Percentiles rank a stretch among this genome's conserved stretches.
These are phyloP conservation scores for Platycheirus rosarum DNA, from an alignment of 2,888 invertebrate genomes.

Conservation along the genomic window DNA sequence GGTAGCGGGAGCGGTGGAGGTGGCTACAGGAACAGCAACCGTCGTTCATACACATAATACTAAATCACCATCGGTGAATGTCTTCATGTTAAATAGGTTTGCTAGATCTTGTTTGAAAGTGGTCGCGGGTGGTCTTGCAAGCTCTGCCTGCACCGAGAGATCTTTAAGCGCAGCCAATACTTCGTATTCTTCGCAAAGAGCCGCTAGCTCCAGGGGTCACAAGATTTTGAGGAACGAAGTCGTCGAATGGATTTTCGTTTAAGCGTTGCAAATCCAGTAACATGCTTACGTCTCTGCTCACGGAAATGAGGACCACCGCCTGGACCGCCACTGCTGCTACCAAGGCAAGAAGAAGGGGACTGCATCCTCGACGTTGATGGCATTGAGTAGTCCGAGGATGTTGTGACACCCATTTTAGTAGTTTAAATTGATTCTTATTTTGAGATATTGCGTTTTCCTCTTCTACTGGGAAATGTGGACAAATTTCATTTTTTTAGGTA, in stretches of 20 bases:
- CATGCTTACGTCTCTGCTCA: constrained; percentile 87
- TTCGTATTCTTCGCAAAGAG: too few relatives aligned
- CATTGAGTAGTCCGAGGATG: constrained; percentile 81
- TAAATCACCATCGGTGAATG: constrained; percentile 95
- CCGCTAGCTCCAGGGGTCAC: constrained; percentile 93
- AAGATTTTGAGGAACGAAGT: constrained; percentile 89
- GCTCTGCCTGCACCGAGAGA: constrained; percentile 93
- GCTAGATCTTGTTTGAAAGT: constrained; percentile 93
- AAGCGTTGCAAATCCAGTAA: too few relatives aligned
- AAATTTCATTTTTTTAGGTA: too few relatives aligned
- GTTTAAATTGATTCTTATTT: constrained; percentile 33
- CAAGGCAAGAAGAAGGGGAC: constrained; percentile 75
- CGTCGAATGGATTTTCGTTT: too few relatives aligned
- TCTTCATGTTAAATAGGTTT: constrained; percentile 91
- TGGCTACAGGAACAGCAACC: too few relatives aligned
- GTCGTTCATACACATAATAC: too few relatives aligned
- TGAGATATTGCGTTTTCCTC: constrained; percentile 14
- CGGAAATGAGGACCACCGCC: constrained; percentile 80
- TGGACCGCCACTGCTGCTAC: constrained; percentile 61
- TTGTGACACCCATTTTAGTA: constrained; percentile 81
- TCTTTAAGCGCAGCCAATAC: constrained; percentile 94
- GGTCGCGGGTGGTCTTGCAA: constrained; percentile 94
- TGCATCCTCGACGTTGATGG: constrained; percentile 76
- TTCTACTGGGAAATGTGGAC: too few relatives aligned
- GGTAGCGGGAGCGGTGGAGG: too few relatives aligned